Base-by-base conservation (phyloP, 2,113 vertebrate species). In the Morone saxatilis region DNA sequence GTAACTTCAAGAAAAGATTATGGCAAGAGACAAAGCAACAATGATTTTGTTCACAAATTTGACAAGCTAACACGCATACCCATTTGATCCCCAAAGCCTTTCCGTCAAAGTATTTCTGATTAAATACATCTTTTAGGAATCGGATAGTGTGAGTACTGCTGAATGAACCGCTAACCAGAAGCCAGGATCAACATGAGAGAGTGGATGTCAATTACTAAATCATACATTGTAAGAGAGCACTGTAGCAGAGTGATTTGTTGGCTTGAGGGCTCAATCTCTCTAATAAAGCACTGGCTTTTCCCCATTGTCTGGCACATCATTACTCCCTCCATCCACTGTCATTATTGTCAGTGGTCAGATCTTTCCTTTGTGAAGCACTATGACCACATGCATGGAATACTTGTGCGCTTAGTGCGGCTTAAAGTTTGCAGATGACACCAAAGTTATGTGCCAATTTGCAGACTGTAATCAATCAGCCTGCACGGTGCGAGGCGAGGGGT, bases 181-280 rank as follows among this genome's bases (percentile, higher is more conserved):
- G 84, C 73, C 48, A 86, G 83, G 80, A 86, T 89, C 65, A 87
- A 87, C 89, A 82, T 53, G 20, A 75, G 66, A 66, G 59, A 59
- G 45, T 57, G 67, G 38, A 71, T 71, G 72, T 81, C 88, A 85
- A 76, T 89, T 88, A 84, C 56, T 67, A 75, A 89, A 85, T 86
- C 85, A 84, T 66, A 78, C 53, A 80, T 36, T 75, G 79, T 67
- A 76, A 62, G 79, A 84, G 81, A 71, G 85, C 81, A 86, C 38
- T 51, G 60, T 19, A 36, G 78, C 76, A 47, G 41, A 80, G 80
- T 56, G 65, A 61, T 76, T 59, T 60, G 50, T 67, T 84, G 74
- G 80, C 81, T 88, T 20, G 45, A 87, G 68, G 78, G 71, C 60
- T 73, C 62, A 76, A 17, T 65, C 66, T 59, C 77, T 82, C 56